phyloP scores from a whole-genome alignment of 1,140 invertebrate genomes.

The Musca domestica region DNA sequence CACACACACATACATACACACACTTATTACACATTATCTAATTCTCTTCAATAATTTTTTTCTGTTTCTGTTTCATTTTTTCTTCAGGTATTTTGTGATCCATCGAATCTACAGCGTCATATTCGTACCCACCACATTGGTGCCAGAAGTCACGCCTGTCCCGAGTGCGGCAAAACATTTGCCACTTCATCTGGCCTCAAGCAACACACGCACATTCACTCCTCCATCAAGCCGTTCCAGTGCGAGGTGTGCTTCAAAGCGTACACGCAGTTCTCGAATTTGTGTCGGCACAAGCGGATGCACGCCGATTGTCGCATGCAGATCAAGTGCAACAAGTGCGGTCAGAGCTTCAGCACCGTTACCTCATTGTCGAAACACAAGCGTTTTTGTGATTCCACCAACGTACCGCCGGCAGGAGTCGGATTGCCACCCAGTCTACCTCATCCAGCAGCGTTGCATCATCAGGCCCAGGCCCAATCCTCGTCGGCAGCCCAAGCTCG shows the following conservation, averaged over 20 bases:
- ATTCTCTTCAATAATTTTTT: not conserved
- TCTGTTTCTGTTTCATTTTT: constrained; percentile 31
- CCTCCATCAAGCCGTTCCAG: constrained; percentile 96
- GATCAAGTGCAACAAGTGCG: constrained; percentile 90
- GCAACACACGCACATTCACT: constrained; percentile 99
- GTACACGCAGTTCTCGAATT: constrained; percentile 99
- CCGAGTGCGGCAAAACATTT: constrained; percentile 98
- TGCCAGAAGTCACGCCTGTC: constrained; percentile 90
- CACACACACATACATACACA: constrained; percentile 5
- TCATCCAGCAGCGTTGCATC: constrained; percentile 21
- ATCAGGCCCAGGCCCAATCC: constrained; percentile 20
- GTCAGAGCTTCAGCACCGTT: constrained; percentile 84
- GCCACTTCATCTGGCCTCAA: constrained; percentile 95
- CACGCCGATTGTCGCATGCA: constrained; percentile 87
- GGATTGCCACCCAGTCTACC: constrained; percentile 16
- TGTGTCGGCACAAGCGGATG: constrained; percentile 99
- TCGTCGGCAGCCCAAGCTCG: not conserved
- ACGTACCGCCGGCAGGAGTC: constrained; percentile 38
- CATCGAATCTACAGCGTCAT: constrained; percentile 93
- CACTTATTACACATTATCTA: not conserved
- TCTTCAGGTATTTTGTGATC: constrained; percentile 93
- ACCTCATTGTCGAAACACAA: constrained; percentile 83
- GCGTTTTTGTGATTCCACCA: constrained; percentile 76
- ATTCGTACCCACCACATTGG: constrained; percentile 91
- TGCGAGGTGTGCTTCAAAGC: constrained; percentile 90